Percentiles rank a stretch among this genome's conserved stretches.
These are phyloP conservation scores for Oriolus oriolus DNA, from an alignment of 2,113 vertebrate species.

Conservation along the genomic window DNA sequence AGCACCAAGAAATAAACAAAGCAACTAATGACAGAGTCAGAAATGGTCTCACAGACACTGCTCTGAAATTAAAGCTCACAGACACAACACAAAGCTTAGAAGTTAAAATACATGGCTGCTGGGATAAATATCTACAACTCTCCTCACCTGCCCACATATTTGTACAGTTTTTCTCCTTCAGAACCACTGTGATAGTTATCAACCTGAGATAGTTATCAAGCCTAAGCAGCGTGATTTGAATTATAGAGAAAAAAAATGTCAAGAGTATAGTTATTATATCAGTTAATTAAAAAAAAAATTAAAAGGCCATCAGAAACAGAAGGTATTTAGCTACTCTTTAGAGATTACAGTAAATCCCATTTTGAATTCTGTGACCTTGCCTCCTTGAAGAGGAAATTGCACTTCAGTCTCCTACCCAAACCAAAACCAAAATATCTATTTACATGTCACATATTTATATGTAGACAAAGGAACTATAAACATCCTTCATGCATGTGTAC, in stretches of 20 bases:
- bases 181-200: neutral
- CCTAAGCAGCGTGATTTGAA: neutral
- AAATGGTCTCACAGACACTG: neutral
- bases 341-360: neutral
- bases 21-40: neutral
- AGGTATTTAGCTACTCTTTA: neutral
- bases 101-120: neutral
- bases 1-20: neutral
- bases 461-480: neutral
- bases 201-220: neutral
- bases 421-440: neutral
- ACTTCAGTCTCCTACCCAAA: neutral
- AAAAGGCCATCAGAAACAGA: neutral
- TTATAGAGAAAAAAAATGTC: neutral
- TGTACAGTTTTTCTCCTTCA: neutral
- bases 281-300: neutral
- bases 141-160: conserved; percentile 6
- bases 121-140: neutral
- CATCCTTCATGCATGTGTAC: neutral
- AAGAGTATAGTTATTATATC: neutral
- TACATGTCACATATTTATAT: neutral
- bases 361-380: neutral
- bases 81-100: neutral
- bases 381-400: neutral
- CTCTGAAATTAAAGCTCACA: neutral